Conservation (phyloP, 2,797 vertebrate species). For the Chaunax sp. region DNA sequence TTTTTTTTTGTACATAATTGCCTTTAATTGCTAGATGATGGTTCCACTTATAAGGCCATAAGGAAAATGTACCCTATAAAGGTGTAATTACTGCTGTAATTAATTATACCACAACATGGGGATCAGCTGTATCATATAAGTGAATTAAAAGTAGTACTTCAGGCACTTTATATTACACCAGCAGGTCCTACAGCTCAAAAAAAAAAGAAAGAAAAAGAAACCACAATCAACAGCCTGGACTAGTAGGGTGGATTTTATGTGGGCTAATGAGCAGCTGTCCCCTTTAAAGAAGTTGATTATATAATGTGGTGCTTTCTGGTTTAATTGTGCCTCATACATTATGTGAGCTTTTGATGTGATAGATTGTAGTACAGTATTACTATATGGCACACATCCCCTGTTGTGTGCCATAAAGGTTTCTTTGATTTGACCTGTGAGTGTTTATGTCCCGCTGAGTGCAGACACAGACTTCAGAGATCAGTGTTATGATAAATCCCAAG, state of each 20-base stretch:
- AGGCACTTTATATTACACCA: constrained; percentile 25
- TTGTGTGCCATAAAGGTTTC: constrained; percentile 6
- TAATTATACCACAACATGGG: constrained; percentile 19
- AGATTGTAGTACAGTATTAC: constrained; percentile 14
- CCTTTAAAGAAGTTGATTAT: constrained; percentile 37
- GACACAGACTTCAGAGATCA: constrained; percentile 23
- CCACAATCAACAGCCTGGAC: not conserved
- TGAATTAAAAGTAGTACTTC: constrained; percentile 28
- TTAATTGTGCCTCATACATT: constrained; percentile 23
- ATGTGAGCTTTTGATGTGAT: constrained; percentile 18
- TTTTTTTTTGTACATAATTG: constrained; percentile 3
- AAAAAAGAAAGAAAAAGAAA: not conserved
- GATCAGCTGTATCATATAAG: constrained; percentile 15
- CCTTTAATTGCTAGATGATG: constrained; percentile 9
- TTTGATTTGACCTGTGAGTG: constrained; percentile 22
- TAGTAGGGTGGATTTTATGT: constrained; percentile 17
- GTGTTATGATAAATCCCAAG: constrained; percentile 23
- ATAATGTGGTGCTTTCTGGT: constrained; percentile 22
- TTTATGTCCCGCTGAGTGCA: constrained; percentile 36
- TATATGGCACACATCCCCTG: not conserved
- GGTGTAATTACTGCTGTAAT: not conserved
- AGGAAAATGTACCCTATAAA: constrained; percentile 11
- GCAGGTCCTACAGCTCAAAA: constrained; percentile 10
- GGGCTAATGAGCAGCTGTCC: constrained; percentile 49
- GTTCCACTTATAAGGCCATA: not conserved